Base-by-base conservation (phyloP, 2,888 invertebrate genomes). In the Halictus ligatus region DNA sequence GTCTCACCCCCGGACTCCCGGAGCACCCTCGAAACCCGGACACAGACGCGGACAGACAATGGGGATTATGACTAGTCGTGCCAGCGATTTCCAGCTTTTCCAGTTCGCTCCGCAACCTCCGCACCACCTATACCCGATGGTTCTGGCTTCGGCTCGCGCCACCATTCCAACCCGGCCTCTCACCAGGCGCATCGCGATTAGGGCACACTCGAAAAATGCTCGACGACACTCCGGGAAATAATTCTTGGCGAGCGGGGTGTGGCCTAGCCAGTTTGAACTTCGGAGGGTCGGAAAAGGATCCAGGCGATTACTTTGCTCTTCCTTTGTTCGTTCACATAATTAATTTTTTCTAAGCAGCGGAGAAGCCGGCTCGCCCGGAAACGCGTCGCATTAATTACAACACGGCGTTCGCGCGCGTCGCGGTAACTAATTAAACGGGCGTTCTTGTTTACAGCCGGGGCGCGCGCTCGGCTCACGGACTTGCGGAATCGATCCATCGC, bases 51-150 rank as follows among this genome's bases (percentile, higher is more conserved):
- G 60, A 78, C 74, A 84, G 79, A 85, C 75, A 86, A 86, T 67
- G 60, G 78, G 80, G 75, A 83, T 87, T 86, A 86, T 71, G 87
- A 87, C 86, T 87, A 87, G 86, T 80, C 87, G 80, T 86, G 83
- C 75, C 76, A 81, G 85, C 85, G 85, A 78, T 86, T 85, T 75
- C 72, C 40, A 71, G 46, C 71, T 40, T 76, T 80, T 81, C 50
- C 74, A 40, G 64, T 74, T 64, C 18, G 58, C 35, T 13, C 43
- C 69, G 8, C 50, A 15, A 46, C 54, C 60, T 29, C n/a, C 0
- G 1, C 35, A 18, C 64, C 8, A 18, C 64, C 35, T 35, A 15
- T 35, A 35, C 18, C 29, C 29, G 3, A 35, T 29, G 18, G 29
- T 1, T 29, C 29, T 58, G 58, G n/a, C 58, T 12, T 58, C 4